Conservation (phyloP, 1,140 invertebrate genomes). For the Euwallacea fornicatus region DNA sequence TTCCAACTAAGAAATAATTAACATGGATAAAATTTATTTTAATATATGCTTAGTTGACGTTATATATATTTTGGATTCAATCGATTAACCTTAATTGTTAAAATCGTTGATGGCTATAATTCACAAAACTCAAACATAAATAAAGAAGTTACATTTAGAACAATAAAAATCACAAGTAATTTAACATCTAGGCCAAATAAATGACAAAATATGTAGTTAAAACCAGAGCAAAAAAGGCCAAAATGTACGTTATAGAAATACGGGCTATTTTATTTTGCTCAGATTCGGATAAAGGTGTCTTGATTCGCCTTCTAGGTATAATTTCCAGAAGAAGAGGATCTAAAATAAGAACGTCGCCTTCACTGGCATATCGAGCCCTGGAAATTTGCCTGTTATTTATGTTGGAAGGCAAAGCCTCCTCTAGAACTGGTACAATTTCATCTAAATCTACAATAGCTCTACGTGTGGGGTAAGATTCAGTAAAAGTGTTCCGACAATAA, state of each 20-base stretch:
- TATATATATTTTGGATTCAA: no score
- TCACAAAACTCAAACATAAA: background rate
- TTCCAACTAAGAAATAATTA: no score
- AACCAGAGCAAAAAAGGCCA: conserved; percentile 57
- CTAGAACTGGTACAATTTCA: conserved; percentile 48
- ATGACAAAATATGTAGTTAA: conserved; percentile 60
- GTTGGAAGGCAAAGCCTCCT: conserved; percentile 25
- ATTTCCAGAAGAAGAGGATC: conserved; percentile 56
- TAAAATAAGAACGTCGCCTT: conserved; percentile 52
- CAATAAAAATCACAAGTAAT: background rate
- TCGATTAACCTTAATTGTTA: no score
- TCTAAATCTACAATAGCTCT: conserved; percentile 43
- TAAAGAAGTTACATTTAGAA: background rate
- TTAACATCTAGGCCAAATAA: conserved; percentile 50
- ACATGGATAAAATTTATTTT: no score
- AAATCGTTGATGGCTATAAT: background rate
- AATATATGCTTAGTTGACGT: no score
- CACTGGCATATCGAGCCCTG: conserved; percentile 15
- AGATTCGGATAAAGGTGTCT: conserved; percentile 44
- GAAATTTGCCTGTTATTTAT: conserved; percentile 18
- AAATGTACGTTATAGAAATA: conserved; percentile 57
- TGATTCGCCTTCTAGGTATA: conserved; percentile 40
- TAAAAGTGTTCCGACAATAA: conserved; percentile 28
- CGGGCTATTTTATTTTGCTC: conserved; percentile 57
- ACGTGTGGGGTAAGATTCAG: conserved; percentile 24